A percentile compares a stretch with the other conserved stretches of the same genome.
phyloP scores from a whole-genome alignment of 2,797 vertebrate genomes.

The Varecia variegata region DNA sequence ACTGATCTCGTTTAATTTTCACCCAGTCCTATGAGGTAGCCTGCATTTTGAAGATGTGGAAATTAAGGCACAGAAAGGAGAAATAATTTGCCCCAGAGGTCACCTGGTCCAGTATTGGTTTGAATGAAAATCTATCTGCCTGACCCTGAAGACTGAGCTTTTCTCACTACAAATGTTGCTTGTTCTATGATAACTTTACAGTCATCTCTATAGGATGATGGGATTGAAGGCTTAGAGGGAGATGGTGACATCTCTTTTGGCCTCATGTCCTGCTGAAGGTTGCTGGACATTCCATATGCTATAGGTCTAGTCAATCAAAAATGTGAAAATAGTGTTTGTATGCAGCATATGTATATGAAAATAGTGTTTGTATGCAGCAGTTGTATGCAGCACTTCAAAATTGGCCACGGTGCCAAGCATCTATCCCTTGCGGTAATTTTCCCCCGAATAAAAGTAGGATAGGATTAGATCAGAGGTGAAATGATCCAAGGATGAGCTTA shows the following conservation, averaged over 20 bases:
- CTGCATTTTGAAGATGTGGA: background rate
- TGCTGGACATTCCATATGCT: background rate
- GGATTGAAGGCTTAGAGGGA: background rate
- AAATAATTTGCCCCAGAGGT: background rate
- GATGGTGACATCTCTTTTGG: background rate
- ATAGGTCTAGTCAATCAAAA: background rate
- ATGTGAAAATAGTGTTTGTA: background rate
- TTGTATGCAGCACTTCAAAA: no score
- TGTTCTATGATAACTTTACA: background rate
- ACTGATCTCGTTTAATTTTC: background rate
- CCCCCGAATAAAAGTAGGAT: background rate
- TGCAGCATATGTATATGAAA: background rate
- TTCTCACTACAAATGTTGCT: background rate
- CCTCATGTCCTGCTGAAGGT: background rate
- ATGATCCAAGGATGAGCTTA: slow-evolving; percentile 8
- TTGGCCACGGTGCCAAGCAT: background rate
- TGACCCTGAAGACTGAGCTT: background rate
- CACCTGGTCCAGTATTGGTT: background rate
- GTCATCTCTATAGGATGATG: background rate
- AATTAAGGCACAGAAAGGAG: background rate
- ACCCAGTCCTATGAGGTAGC: background rate
- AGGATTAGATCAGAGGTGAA: slow-evolving; percentile 11
- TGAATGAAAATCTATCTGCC: background rate
- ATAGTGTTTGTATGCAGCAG: background rate
- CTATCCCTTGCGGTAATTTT: background rate